A percentile compares a stretch with the other conserved stretches of the same genome.
Conservation (phyloP, 2,797 vertebrate species). For the Liparis tanakae region DNA sequence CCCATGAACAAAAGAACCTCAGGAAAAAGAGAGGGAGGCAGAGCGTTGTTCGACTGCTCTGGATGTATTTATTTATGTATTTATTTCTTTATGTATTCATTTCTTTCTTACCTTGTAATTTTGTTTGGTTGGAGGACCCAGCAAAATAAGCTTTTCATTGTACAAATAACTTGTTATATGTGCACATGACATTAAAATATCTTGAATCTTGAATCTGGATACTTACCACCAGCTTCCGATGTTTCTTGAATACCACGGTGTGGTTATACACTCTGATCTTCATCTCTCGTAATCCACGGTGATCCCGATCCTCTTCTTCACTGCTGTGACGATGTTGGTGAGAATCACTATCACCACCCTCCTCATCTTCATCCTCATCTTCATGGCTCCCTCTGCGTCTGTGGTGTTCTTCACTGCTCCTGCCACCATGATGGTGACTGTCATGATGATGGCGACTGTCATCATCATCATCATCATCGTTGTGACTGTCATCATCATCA, state of each 20-base stretch:
- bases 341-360: slow-evolving; percentile 30
- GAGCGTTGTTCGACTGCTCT: neutral
- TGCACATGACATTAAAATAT: too few relatives aligned
- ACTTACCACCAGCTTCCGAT: slow-evolving; percentile 81
- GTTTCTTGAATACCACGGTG: slow-evolving; percentile 80
- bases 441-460: slow-evolving; percentile 7
- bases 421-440: too few relatives aligned
- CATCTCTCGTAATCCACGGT: slow-evolving; percentile 72
- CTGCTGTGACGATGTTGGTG: slow-evolving; percentile 14
- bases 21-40: slow-evolving; percentile 27
- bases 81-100: too few relatives aligned
- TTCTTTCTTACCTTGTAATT: too few relatives aligned
- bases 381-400: slow-evolving; percentile 34
- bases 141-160: too few relatives aligned
- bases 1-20: slow-evolving; percentile 2
- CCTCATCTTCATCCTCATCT: neutral
- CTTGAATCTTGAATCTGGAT: too few relatives aligned
- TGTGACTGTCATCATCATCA: slow-evolving; percentile 48
- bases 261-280: slow-evolving; percentile 86
- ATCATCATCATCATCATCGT: slow-evolving; percentile 46
- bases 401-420: slow-evolving; percentile 53
- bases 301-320: slow-evolving; percentile 33
- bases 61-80: too few relatives aligned
- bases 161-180: too few relatives aligned
- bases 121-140: too few relatives aligned